Percentiles rank a stretch among this genome's conserved stretches.
These are phyloP conservation scores for Acanthis flammea DNA, from an alignment of 2,797 vertebrate species.

Conservation along the genomic window DNA sequence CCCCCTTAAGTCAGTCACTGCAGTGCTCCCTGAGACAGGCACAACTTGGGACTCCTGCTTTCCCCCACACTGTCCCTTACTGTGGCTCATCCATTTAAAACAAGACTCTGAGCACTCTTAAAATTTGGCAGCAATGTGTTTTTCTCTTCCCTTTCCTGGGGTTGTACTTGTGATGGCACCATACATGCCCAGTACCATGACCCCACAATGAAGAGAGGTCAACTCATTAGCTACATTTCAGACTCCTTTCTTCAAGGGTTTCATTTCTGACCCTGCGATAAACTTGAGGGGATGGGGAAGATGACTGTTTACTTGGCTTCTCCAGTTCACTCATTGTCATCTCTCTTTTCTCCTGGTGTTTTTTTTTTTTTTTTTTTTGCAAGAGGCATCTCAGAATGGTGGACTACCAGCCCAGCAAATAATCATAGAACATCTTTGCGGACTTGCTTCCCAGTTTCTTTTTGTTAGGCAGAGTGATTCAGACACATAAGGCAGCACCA, in stretches of 20 bases:
- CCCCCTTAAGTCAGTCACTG: fast-evolving
- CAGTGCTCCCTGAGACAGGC: background rate
- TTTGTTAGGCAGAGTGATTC: background rate
- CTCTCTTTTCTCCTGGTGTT: background rate
- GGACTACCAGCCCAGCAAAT: background rate
- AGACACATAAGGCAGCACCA: background rate
- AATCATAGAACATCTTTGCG: background rate
- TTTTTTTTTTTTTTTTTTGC: background rate
- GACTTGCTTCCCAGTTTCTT: background rate
- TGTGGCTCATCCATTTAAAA: background rate
- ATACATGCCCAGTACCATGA: background rate
- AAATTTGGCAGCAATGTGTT: background rate
- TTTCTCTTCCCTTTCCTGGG: background rate
- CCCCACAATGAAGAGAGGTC: background rate
- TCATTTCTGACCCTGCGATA: background rate
- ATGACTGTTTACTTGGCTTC: background rate
- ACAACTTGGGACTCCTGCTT: background rate
- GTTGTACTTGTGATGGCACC: background rate
- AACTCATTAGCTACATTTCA: background rate
- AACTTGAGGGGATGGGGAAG: background rate
- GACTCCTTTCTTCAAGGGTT: background rate
- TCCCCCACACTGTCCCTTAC: background rate
- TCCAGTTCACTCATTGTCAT: background rate
- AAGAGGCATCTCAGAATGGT: background rate
- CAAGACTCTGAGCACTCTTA: background rate